phyloP scores from a whole-genome alignment of 2,888 invertebrate species.

The Dusona sp. region DNA sequence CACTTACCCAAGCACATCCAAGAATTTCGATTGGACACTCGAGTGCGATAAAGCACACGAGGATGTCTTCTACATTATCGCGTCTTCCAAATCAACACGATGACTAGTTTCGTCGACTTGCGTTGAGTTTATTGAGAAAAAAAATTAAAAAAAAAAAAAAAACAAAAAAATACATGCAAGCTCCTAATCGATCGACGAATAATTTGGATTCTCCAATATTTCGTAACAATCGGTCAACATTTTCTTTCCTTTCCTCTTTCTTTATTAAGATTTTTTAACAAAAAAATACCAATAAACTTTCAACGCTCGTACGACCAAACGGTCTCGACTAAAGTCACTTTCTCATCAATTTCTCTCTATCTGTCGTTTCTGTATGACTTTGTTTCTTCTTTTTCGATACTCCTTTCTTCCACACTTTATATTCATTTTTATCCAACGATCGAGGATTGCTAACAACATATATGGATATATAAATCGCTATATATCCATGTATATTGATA shows the following conservation, averaged over 20 bases:
- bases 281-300: constrained; percentile 26
- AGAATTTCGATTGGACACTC: constrained; percentile 62
- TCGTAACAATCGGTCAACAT: neutral
- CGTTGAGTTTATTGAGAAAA: constrained; percentile 49
- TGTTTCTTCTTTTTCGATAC: neutral
- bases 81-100: constrained; percentile 71
- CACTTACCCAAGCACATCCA: constrained; percentile 57
- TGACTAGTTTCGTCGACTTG: constrained; percentile 60
- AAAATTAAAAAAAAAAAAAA: constrained; percentile 9
- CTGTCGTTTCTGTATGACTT: constrained; percentile 43
- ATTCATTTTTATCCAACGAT: constrained; percentile 34
- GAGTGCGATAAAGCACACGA: constrained; percentile 49
- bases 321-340: constrained; percentile 56
- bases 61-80: constrained; percentile 68
- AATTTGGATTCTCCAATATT: neutral
- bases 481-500: constrained; percentile 1
- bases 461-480: constrained; percentile 29
- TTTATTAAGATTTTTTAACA: constrained; percentile 4
- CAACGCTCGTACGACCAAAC: constrained; percentile 49
- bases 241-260: constrained; percentile 6
- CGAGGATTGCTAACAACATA: constrained; percentile 12
- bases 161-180: neutral
- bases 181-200: constrained; percentile 3
- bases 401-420: constrained; percentile 11
- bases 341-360: constrained; percentile 57